Base-by-base conservation (phyloP, 2,888 invertebrate genomes). In the Apotomis turbidana region DNA sequence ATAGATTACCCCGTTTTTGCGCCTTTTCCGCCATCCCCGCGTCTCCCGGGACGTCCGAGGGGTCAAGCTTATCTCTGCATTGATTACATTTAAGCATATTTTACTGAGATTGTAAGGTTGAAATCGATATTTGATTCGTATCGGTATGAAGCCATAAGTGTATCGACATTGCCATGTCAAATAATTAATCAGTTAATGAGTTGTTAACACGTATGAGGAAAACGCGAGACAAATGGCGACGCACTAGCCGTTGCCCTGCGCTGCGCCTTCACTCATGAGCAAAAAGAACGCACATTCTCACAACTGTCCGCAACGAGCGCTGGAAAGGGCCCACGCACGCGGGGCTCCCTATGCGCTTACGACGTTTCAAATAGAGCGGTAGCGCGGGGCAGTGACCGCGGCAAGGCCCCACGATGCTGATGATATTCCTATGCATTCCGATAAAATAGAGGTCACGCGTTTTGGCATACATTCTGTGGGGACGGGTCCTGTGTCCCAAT, bases 1-100 rank as follows among this genome's bases (percentile, higher is more conserved):
- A 9, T 52, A 68, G 71, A 68, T 72, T 72, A 62, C 58, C 68
- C 63, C 63, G 63, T 68, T 63, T 71, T 57, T 51, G 46, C 62
- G 63, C 68, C 63, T 58, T 72, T 68, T 5, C 46, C 52, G 10
- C 8, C 15, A 5, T 38, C 52, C 38, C 13, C 36, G 51, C 44
- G 36, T 57, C 71, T 52, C 63, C 13, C 1, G 62, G 58, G 72
- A 62, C 58, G 8, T 13, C 51, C 57, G 49, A 49, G 61, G 70
- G 51, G 51, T 58, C 51, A 57, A 27, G 27, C 6, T 49, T 46
- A 49, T 61, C 49, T 49, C 27, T 27, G 13, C 10, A 10, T 60
- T 60, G 46, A 60, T 60, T 60, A 60, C 46, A 10, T 8, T 36
- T 36, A 36, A 41, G 41, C 6, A 41, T 5, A 41, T 2, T 41